A percentile compares a stretch with the other conserved stretches of the same genome.
These are phyloP conservation scores for Sceliomorpha sp. DNA, from an alignment of 2,888 invertebrate species.

Conservation along the genomic window DNA sequence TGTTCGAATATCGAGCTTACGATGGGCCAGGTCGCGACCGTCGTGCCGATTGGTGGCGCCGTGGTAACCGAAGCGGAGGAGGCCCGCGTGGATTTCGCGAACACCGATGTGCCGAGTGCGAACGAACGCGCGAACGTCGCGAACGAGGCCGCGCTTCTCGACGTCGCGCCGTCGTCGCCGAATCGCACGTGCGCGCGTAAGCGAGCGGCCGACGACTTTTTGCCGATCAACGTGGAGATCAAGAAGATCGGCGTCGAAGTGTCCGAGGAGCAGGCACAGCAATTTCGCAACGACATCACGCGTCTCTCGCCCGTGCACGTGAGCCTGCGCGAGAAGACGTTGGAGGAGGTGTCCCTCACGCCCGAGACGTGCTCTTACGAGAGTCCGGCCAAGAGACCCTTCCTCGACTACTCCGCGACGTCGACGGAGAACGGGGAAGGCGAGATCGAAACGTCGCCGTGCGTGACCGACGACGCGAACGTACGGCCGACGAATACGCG, in stretches of 20 bases:
- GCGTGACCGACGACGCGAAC: conserved; percentile 49
- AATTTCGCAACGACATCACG: conserved; percentile 72
- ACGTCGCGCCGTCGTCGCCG: neutral
- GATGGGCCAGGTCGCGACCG: too few species aligned
- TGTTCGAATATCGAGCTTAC: too few species aligned
- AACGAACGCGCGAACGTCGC: too few species aligned
- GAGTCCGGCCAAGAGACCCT: neutral
- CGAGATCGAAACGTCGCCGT: conserved; percentile 64
- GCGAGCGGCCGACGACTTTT: conserved; percentile 64
- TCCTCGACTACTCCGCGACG: neutral
- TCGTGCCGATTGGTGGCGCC: too few species aligned
- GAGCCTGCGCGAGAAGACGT: conserved; percentile 73
- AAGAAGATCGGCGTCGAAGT: conserved; percentile 74
- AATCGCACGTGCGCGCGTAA: conserved; percentile 52
- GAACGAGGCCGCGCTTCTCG: too few species aligned
- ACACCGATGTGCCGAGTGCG: conserved; percentile 44
- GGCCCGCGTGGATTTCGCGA: conserved; percentile 23
- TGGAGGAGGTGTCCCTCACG: conserved; percentile 75
- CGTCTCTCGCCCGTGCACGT: conserved; percentile 76
- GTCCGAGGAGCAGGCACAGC: conserved; percentile 73
- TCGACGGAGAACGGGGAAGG: conserved; percentile 37
- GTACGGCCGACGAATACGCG: too few species aligned
- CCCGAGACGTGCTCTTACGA: conserved; percentile 60
- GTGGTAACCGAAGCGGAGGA: too few species aligned
- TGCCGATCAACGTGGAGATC: conserved; percentile 69